phyloP scores from a whole-genome alignment of 2,888 invertebrate species.

The Dioctria rufipes region DNA sequence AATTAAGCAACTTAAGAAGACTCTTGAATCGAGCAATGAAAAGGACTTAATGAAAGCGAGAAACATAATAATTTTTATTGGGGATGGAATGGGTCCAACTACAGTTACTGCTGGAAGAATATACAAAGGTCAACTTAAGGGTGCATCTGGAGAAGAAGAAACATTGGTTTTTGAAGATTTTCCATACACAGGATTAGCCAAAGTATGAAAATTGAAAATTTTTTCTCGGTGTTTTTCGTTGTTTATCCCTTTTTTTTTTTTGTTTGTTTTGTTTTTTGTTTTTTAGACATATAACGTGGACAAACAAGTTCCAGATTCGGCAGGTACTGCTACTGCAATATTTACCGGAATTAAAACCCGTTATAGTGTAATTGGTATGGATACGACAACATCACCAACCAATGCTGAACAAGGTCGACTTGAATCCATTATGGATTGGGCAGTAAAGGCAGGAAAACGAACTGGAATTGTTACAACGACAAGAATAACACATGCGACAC shows the following conservation, averaged over 20 bases:
- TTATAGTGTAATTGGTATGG: conserved; percentile 74
- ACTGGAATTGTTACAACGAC: conserved; percentile 80
- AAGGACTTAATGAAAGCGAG: conserved; percentile 71
- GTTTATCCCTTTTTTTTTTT: neutral
- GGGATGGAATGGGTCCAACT: conserved; percentile 80
- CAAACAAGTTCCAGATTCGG: conserved; percentile 80
- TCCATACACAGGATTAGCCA: conserved; percentile 75
- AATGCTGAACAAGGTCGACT: conserved; percentile 71
- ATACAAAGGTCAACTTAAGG: conserved; percentile 73
- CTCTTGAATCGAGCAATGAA: conserved; percentile 64
- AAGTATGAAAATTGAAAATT: conserved; percentile 70
- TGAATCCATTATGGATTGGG: conserved; percentile 75
- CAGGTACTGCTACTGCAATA: conserved; percentile 79
- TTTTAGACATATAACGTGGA: conserved; percentile 80
- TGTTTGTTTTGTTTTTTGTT: neutral
- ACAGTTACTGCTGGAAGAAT: conserved; percentile 78
- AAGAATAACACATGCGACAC: conserved; percentile 78
- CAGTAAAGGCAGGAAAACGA: conserved; percentile 74
- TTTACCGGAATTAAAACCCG: conserved; percentile 77
- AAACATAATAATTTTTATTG: conserved; percentile 78
- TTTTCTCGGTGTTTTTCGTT: neutral
- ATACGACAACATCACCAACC: conserved; percentile 64
- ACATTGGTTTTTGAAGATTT: conserved; percentile 76
- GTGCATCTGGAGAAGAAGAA: conserved; percentile 75
- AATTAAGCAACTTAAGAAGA: conserved; percentile 62